phyloP scores from a whole-genome alignment of 1,140 invertebrate genomes.

The Stenopsyche tienmushanensis region DNA sequence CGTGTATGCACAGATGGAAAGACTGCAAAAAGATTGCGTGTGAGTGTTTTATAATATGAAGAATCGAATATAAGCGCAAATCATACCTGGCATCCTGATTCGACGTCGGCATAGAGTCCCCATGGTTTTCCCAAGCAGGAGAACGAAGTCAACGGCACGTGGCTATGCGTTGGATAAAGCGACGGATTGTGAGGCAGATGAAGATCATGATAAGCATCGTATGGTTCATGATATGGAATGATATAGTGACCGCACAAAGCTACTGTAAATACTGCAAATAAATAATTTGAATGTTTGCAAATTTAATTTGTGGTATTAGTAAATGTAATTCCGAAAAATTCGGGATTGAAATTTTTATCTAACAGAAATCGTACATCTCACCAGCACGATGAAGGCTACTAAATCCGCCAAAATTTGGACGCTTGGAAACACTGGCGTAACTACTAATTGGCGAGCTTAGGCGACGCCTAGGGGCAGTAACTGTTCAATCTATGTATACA shows the following conservation, averaged over 20 bases:
- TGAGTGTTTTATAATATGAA: background rate
- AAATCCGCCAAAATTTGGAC: too few species aligned
- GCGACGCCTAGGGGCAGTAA: too few species aligned
- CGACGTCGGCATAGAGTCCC: conserved; percentile 57
- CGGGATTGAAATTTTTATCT: too few species aligned
- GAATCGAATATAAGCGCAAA: background rate
- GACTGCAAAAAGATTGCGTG: conserved; percentile 43
- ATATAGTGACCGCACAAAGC: conserved; percentile 27
- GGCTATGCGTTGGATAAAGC: conserved; percentile 53
- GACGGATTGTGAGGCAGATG: conserved; percentile 59
- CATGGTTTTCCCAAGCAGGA: conserved; percentile 49
- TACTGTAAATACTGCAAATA: conserved; percentile 19
- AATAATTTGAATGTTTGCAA: background rate
- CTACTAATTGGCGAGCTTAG: too few species aligned
- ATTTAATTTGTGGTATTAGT: background rate
- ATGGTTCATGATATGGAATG: conserved; percentile 44
- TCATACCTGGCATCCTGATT: conserved; percentile 56
- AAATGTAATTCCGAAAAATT: background rate
- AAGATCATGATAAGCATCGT: conserved; percentile 58
- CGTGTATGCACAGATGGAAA: conserved; percentile 52
- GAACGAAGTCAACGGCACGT: conserved; percentile 53
- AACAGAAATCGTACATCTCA: too few species aligned
- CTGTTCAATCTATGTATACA: too few species aligned
- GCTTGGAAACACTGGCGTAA: too few species aligned
- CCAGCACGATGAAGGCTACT: too few species aligned